Evolutionary conservation across 2,113 vertebrate species (phyloP), one percentile per base, ranked within the genome.

Genomic region (Talpa occidentalis): DNA sequence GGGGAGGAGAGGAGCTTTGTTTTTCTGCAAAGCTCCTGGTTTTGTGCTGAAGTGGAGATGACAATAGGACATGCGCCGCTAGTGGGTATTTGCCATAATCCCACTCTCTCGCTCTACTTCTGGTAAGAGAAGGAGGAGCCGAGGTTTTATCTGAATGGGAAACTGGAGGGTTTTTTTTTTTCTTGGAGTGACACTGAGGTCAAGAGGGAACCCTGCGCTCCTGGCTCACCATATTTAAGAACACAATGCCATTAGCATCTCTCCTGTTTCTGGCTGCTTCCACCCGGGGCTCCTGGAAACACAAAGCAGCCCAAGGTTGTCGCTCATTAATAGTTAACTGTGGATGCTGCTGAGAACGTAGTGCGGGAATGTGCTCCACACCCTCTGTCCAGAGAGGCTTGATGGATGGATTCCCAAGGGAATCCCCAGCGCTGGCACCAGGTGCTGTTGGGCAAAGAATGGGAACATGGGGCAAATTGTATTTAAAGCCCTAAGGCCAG

Each of bases 201-300:
- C 97, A 97, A 91, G 88, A 95, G 96, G 97, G 96, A 96, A 97
- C 94, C 60, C 93, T 73, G 84, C 85, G 82, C 74, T 88, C 83
- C 93, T 96, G 90, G 77, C 90, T 87, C 91, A 95, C 94, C 88
- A 87, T 77, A 60, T 78, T 91, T 66, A 90, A 91, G 69, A 59
- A 49, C 74, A 97, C 96, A 97, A 96, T 96, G 95, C 78, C 93
- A 98, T 97, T 97, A 97, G 95, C 93, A 96, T 96, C 95, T 97
- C 94, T 97, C 97, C 94, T 97, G 56, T 89, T 97, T 95, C 88
- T 93, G 88, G 94, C 96, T 94, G 96, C 84, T 97, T 95, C 96
- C 86, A 92, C 32, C 66, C 5, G 0, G 80, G 85, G 62, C 52
- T 97, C 83, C 72, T 47, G 91, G 89, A 83, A 64, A 92, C 97